Percentiles rank a stretch among this genome's conserved stretches.
Evolutionary conservation across 2,888 invertebrate species (phyloP).

Genomic region (Salpingus planirostris): DNA sequence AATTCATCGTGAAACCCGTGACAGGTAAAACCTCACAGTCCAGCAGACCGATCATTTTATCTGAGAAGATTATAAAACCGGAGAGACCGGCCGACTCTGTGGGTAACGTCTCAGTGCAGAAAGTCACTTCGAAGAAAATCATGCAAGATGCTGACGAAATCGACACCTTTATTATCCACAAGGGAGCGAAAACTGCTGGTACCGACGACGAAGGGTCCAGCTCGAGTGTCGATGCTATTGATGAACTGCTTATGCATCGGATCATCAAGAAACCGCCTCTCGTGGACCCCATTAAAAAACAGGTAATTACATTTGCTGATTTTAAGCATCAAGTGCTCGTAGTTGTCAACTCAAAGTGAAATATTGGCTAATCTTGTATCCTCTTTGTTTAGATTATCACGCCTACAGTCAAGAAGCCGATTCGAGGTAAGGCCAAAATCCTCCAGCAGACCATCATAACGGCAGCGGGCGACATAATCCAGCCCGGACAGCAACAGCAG

Average conservation of each 20-base stretch:
- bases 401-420: conserved; percentile 3
- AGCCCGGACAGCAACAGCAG: conserved; percentile 17
- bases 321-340: too few species aligned
- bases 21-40: conserved; percentile 10
- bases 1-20: neutral
- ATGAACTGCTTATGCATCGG: too few species aligned
- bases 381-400: too few species aligned
- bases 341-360: too few species aligned
- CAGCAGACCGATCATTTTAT: conserved; percentile 34
- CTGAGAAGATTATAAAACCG: conserved; percentile 37
- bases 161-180: conserved; percentile 38
- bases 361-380: too few species aligned
- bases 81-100: conserved; percentile 10
- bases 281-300: neutral
- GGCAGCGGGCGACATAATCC: conserved; percentile 35
- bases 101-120: conserved; percentile 27
- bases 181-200: conserved; percentile 20
- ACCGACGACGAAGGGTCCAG: too few species aligned
- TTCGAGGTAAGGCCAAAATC: conserved; percentile 35
- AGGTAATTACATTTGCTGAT: neutral
- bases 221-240: too few species aligned
- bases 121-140: conserved; percentile 27
- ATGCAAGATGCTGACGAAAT: conserved; percentile 37
- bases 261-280: neutral
- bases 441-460: conserved; percentile 41